phyloP scores from a whole-genome alignment of 1,140 invertebrate genomes.

The Bombus waltoni region DNA sequence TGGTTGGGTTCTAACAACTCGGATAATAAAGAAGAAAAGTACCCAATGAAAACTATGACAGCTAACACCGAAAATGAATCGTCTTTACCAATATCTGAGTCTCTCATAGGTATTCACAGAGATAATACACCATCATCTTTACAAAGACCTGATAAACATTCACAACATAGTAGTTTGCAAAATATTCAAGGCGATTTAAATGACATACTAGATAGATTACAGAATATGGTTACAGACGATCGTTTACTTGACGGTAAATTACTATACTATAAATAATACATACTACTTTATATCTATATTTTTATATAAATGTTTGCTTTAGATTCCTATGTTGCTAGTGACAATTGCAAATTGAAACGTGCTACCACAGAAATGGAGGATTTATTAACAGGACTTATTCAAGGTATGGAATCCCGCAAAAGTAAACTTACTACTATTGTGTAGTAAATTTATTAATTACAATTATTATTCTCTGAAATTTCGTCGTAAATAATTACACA shows the following conservation, averaged over 20 bases:
- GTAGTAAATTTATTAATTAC: slow-evolving; percentile 58
- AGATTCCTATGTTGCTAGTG: slow-evolving; percentile 77
- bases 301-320: slow-evolving; percentile 34
- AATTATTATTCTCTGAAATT: slow-evolving; percentile 36
- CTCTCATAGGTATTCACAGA: slow-evolving; percentile 71
- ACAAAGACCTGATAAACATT: slow-evolving; percentile 78
- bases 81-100: slow-evolving; percentile 56
- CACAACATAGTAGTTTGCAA: slow-evolving; percentile 80
- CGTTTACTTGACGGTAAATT: slow-evolving; percentile 78
- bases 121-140: slow-evolving; percentile 79
- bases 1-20: slow-evolving; percentile 75
- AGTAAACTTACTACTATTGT: slow-evolving; percentile 78
- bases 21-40: slow-evolving; percentile 68
- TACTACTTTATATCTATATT: slow-evolving; percentile 20
- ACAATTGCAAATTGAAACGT: slow-evolving; percentile 78
- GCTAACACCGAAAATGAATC: slow-evolving; percentile 54
- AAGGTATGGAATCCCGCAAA: slow-evolving; percentile 80
- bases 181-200: slow-evolving; percentile 83
- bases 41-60: slow-evolving; percentile 62
- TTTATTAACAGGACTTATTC: slow-evolving; percentile 77
- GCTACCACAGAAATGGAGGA: slow-evolving; percentile 80
- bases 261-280: slow-evolving; percentile 2
- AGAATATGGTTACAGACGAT: slow-evolving; percentile 83
- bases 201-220: slow-evolving; percentile 82
- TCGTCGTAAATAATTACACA: slow-evolving; percentile 16